phyloP scores from a whole-genome alignment of 2,797 vertebrate species.

The Amazona ochrocephala region DNA sequence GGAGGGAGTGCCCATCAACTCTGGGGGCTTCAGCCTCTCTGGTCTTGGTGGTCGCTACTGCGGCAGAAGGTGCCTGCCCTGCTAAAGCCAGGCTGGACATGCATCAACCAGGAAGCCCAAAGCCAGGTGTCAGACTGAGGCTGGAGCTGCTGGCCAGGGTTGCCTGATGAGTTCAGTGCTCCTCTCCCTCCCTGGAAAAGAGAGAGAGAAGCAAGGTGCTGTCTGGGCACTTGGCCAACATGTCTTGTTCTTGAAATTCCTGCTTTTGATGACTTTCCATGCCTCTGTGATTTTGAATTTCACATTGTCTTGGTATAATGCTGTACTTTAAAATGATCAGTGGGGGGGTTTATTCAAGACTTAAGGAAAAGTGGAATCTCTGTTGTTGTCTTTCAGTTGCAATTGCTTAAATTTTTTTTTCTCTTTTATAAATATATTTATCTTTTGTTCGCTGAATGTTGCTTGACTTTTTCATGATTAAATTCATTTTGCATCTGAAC shows the following conservation, averaged over 20 bases:
- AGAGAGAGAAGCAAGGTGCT: background rate
- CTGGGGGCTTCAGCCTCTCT: background rate
- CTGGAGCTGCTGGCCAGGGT: background rate
- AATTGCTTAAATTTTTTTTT: background rate
- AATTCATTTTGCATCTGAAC: constrained; percentile 4
- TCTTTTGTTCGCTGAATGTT: background rate
- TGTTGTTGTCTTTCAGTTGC: background rate
- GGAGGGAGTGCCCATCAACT: background rate
- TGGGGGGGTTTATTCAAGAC: rapidly evolving
- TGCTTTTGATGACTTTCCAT: background rate
- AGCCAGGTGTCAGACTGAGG: background rate
- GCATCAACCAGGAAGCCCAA: background rate
- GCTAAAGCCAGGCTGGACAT: background rate
- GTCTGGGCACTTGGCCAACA: rapidly evolving
- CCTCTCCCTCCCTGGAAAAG: rapidly evolving
- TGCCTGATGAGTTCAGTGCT: background rate
- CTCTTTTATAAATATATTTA: background rate
- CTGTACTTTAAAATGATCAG: rapidly evolving
- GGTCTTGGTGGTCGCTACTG: background rate
- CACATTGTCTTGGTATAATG: rapidly evolving
- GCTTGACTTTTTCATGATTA: constrained; percentile 1
- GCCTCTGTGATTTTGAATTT: background rate
- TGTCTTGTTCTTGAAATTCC: background rate
- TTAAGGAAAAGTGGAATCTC: background rate
- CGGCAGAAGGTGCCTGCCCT: background rate